Percentiles rank a stretch among this genome's conserved stretches.
phyloP scores from a whole-genome alignment of 2,888 invertebrate species.

The Sarcophaga subvicina region DNA sequence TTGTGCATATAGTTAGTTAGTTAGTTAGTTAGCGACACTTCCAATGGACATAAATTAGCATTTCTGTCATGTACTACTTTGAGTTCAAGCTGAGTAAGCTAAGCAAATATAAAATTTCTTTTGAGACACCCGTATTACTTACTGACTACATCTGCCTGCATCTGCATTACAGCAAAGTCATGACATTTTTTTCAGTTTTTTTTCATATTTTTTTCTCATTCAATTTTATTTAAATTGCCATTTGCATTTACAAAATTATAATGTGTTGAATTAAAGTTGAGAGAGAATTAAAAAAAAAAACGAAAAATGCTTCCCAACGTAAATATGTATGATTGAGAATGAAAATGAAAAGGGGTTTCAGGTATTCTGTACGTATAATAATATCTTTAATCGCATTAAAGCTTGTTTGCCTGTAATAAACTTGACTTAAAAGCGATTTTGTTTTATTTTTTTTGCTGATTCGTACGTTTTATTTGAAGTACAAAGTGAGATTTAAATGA shows the following conservation, averaged over 20 bases:
- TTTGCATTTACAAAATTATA: slow-evolving; percentile 60
- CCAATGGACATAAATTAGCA: too few relatives aligned
- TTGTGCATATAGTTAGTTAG: too few relatives aligned
- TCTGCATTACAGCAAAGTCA: slow-evolving; percentile 61
- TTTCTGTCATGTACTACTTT: too few relatives aligned
- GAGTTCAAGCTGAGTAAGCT: too few relatives aligned
- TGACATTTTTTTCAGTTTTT: slow-evolving; percentile 63
- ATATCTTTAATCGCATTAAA: slow-evolving; percentile 68
- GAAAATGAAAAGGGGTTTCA: slow-evolving; percentile 11
- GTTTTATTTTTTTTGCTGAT: slow-evolving; percentile 14
- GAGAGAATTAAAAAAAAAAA: not conserved
- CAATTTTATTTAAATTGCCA: slow-evolving; percentile 62
- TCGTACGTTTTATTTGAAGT: slow-evolving; percentile 30
- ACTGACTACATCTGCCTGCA: not conserved
- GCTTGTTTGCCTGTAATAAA: slow-evolving; percentile 67
- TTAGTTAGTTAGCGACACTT: too few relatives aligned
- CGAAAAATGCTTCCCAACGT: not conserved
- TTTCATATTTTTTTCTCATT: slow-evolving; percentile 18
- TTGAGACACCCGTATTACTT: too few relatives aligned
- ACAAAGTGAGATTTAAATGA: slow-evolving; percentile 66
- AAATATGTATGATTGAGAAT: not conserved
- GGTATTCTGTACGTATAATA: slow-evolving; percentile 51
- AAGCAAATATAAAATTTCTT: too few relatives aligned
- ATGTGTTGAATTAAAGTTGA: slow-evolving; percentile 37
- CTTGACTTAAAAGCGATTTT: slow-evolving; percentile 59